These are phyloP conservation scores for Tethea ocularis DNA, from an alignment of 2,888 invertebrate genomes.

Conservation along the genomic window DNA sequence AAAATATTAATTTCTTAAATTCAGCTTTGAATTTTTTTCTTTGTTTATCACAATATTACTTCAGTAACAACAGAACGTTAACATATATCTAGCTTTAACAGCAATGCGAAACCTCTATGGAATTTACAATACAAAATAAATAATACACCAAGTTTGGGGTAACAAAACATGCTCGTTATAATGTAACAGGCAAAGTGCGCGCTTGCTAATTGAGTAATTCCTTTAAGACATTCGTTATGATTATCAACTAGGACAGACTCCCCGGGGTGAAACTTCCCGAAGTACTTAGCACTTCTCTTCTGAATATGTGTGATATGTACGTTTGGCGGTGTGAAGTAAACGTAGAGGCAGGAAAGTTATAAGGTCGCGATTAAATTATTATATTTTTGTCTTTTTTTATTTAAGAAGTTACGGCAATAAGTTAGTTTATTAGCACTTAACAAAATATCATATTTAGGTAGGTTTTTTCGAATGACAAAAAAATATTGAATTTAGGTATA, in stretches of 20 bases:
- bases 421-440: too few relatives aligned
- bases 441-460: neutral
- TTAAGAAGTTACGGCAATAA: too few relatives aligned
- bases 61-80: neutral
- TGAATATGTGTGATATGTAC: slow-evolving; percentile 52
- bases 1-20: neutral
- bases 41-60: neutral
- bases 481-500: too few relatives aligned
- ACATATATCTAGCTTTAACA: slow-evolving; percentile 14
- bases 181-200: slow-evolving; percentile 28
- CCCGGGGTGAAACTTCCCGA: slow-evolving; percentile 53
- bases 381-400: neutral
- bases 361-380: neutral
- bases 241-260: slow-evolving; percentile 60
- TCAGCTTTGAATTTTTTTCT: neutral
- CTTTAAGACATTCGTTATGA: slow-evolving; percentile 66
- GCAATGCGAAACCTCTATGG: slow-evolving; percentile 7
- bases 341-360: slow-evolving; percentile 29
- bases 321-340: slow-evolving; percentile 24
- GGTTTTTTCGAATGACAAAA: too few relatives aligned
- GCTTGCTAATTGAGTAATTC: slow-evolving; percentile 66
- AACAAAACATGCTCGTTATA: slow-evolving; percentile 1
- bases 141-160: neutral
- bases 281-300: slow-evolving; percentile 58
- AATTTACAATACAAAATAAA: slow-evolving; percentile 4